Evolutionary conservation across 2,797 vertebrate species (phyloP).

Genomic region (Molossus molossus): DNA sequence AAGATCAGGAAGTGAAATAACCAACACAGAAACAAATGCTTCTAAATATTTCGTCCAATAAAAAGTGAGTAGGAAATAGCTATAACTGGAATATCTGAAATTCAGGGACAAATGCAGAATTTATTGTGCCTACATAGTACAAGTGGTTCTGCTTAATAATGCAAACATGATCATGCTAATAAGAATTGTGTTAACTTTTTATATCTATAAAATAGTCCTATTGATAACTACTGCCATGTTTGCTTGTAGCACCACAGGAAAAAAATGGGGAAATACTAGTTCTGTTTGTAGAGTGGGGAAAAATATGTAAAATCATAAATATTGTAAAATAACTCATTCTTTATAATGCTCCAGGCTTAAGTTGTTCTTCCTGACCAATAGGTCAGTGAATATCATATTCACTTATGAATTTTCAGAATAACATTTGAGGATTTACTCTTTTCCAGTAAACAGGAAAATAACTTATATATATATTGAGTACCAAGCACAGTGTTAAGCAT

Average conservation of each 20-base stretch:
- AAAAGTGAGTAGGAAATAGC: not conserved
- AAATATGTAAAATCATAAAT: not conserved
- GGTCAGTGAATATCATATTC: not conserved
- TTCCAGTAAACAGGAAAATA: conserved; percentile 27
- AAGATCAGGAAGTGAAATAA: not conserved
- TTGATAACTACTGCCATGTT: not conserved
- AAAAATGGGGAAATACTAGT: conserved; percentile 15
- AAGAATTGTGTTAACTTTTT: not conserved
- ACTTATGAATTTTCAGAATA: not conserved
- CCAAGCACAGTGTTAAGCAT: not conserved
- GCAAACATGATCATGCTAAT: not conserved
- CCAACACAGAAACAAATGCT: not conserved
- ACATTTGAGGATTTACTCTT: conserved; percentile 39
- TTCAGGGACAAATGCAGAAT: not conserved
- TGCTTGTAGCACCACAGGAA: not conserved
- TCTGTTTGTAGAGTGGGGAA: not conserved
- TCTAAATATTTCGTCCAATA: not conserved
- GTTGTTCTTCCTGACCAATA: not conserved
- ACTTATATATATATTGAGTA: not conserved
- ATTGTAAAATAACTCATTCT: not conserved
- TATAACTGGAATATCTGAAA: rapidly evolving
- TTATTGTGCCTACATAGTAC: rapidly evolving
- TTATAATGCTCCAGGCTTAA: not conserved
- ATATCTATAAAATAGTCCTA: not conserved
- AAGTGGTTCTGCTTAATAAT: not conserved